These are phyloP conservation scores for Cephalopachus bancanus DNA, from an alignment of 2,797 vertebrate species.

Conservation along the genomic window DNA sequence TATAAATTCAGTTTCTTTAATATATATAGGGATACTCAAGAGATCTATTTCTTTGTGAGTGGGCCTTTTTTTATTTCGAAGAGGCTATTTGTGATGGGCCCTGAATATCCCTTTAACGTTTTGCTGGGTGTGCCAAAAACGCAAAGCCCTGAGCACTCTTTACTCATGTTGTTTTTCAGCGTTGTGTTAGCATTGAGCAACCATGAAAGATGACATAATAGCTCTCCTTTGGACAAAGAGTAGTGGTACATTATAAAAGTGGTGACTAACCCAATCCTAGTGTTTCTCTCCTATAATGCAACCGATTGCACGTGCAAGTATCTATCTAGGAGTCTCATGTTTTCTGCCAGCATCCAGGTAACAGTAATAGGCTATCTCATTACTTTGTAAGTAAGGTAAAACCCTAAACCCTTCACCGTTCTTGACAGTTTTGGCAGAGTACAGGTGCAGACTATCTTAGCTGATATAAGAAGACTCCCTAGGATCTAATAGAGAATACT, in stretches of 20 bases:
- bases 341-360: not conserved
- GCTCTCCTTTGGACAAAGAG: not conserved
- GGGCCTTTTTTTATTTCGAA: not conserved
- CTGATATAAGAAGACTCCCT: not conserved
- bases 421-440: not conserved
- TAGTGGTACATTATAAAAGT: slow-evolving; percentile 19
- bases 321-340: not conserved
- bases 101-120: not conserved
- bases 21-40: not conserved
- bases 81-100: not conserved
- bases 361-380: not conserved
- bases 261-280: not conserved
- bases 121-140: not conserved
- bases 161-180: not conserved
- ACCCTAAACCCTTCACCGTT: not conserved
- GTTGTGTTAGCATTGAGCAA: not conserved
- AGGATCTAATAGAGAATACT: not conserved
- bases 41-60: not conserved
- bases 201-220: not conserved
- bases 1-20: not conserved
- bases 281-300: not conserved
- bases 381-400: not conserved
- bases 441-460: not conserved
- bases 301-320: not conserved
- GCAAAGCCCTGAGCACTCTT: not conserved